Percentiles rank a stretch among this genome's conserved stretches.
phyloP scores from a whole-genome alignment of 2,888 invertebrate genomes.

The Tryphoninae sp. region DNA sequence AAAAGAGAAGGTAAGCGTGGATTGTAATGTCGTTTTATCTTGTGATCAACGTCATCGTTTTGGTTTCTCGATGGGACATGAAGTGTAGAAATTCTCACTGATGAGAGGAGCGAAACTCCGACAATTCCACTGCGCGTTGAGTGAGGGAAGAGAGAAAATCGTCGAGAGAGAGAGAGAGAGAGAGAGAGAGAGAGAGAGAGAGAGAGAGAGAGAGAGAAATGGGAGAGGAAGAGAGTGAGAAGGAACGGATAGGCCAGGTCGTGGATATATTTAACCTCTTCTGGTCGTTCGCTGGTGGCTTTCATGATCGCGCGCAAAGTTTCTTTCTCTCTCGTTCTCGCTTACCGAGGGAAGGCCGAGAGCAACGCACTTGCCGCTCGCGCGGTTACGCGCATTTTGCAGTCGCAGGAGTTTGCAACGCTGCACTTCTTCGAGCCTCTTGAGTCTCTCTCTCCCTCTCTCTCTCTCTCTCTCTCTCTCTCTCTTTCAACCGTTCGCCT shows the following conservation, averaged over 20 bases:
- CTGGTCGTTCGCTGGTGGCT: slow-evolving; percentile 54
- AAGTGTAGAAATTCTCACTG: background rate
- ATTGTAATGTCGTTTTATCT: background rate
- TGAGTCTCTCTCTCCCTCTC: background rate
- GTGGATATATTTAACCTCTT: slow-evolving; percentile 67
- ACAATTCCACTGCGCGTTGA: slow-evolving; percentile 2
- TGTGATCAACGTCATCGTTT: background rate
- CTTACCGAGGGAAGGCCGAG: slow-evolving; percentile 61
- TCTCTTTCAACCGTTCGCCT: slow-evolving; percentile 47
- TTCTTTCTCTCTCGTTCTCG: slow-evolving; percentile 35
- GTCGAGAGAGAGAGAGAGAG: background rate
- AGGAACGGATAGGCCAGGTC: slow-evolving; percentile 62
- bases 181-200: slow-evolving; percentile 43
- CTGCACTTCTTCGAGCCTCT: slow-evolving; percentile 30
- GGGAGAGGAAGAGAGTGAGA: slow-evolving; percentile 44
- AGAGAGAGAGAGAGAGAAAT: slow-evolving; percentile 4
- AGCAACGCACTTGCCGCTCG: slow-evolving; percentile 59
- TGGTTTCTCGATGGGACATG: background rate
- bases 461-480: slow-evolving; percentile 1
- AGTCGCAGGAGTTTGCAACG: slow-evolving; percentile 21
- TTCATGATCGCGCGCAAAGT: slow-evolving; percentile 56
- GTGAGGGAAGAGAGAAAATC: slow-evolving; percentile 10
- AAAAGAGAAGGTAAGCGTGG: background rate
- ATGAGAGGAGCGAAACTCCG: slow-evolving; percentile 20
- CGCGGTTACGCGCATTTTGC: slow-evolving; percentile 27